These are phyloP conservation scores for Hyperoplus lanceolatus DNA, from an alignment of 2,797 vertebrate species.

Conservation along the genomic window DNA sequence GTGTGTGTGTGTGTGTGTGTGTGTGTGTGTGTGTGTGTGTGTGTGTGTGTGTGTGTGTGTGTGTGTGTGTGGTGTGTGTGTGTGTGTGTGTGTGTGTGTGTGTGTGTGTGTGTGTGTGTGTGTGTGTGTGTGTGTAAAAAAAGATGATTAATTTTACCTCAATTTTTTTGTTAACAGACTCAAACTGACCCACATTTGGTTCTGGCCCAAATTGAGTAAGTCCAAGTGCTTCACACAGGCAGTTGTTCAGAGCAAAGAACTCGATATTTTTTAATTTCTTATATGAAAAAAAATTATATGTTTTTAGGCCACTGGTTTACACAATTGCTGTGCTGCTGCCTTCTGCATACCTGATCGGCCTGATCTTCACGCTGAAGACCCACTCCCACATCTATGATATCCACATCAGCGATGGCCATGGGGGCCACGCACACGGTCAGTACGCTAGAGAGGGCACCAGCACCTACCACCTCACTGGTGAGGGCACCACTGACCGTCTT, in stretches of 20 bases:
- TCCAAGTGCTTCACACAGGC: conserved; percentile 13
- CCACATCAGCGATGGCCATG: conserved; percentile 87
- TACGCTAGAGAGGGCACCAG: conserved; percentile 47
- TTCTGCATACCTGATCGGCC: conserved; percentile 88
- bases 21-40: too few species aligned
- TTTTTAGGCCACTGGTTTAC: conserved; percentile 87
- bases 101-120: too few species aligned
- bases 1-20: neutral
- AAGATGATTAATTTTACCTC: neutral
- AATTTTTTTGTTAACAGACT: conserved; percentile 65
- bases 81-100: too few species aligned
- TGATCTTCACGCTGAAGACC: conserved; percentile 92
- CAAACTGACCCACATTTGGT: conserved; percentile 78
- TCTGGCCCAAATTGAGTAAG: conserved; percentile 86
- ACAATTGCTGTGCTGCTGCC: conserved; percentile 88
- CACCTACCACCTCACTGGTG: conserved; percentile 40
- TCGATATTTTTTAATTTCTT: neutral
- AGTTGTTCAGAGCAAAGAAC: neutral
- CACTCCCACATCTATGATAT: conserved; percentile 92
- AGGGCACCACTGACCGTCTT: conserved; percentile 38
- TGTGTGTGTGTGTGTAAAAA: too few species aligned
- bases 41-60: too few species aligned
- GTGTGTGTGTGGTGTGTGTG: too few species aligned
- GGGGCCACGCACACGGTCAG: conserved; percentile 78
- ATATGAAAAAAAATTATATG: neutral